Base-by-base conservation (phyloP, 2,113 vertebrate genomes). In the Boulengeromyrus knoepffleri region DNA sequence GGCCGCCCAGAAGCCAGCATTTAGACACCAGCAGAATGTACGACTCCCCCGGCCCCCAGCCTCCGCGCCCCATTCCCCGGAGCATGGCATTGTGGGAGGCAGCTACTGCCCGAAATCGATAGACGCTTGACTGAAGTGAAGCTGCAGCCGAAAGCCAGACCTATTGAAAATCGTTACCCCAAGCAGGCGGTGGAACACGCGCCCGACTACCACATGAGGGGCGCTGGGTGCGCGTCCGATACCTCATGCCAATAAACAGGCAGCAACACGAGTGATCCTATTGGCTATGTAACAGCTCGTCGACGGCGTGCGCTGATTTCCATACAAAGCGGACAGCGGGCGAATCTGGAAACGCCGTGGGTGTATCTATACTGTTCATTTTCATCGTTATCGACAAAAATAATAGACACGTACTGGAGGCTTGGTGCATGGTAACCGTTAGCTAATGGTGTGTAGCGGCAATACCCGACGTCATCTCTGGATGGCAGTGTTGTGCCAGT, bases 111-210 rank as follows among this genome's bases (percentile, higher is more conserved):
- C 74, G 12, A 19, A 42, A 80, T 80, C 74, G 74, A 80, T 80
- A 92, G 93, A 93, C 62, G 87, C 89, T 36, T 27, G 90, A 42
- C 56, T 49, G 85, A 56, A 19, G 21, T 24, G 93, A 89, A 94
- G 95, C 95, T 92, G 93, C 94, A 91, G 94, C 92, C 89, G 91
- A 93, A 92, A 91, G 91, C 93, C 92, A 95, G 95, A 95, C 95
- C 93, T 96, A 96, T 95, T 47, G 95, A 93, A 96, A 96, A 96
- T 96, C 95, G 94, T 92, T 95, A 92, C 91, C 93, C 91, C 91
- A 17, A 27, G 6, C 80, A 53, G 47, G 52, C 52, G 3, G 52
- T 53, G 62, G 47, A 39, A 74, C 83, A 47, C 49, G n/a, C 80
- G 36, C 27, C 31, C 19, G 39, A 24, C 36, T 3, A 39, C 19